Evolutionary conservation across 2,888 invertebrate genomes (phyloP).

Genomic region (Apantesis nais): DNA sequence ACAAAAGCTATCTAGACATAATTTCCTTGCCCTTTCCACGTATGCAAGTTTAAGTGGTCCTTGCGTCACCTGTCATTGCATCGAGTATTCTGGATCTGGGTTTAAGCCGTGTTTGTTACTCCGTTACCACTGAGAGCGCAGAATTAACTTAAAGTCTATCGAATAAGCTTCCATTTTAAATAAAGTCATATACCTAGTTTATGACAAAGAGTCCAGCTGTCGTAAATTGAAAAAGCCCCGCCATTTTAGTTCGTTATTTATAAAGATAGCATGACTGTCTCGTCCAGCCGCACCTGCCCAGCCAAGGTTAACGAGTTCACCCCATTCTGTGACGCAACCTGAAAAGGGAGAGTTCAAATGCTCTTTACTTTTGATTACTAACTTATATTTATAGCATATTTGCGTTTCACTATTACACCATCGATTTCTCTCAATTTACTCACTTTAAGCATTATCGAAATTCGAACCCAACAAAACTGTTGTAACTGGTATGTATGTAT

Average conservation of each 20-base stretch:
- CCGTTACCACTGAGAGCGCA: background rate
- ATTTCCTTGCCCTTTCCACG: background rate
- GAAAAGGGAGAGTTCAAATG: slow-evolving; percentile 20
- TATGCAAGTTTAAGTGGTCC: background rate
- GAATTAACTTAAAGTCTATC: background rate
- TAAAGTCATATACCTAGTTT: background rate
- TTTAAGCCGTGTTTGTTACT: background rate
- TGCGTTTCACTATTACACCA: background rate
- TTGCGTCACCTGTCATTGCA: background rate
- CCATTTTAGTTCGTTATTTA: slow-evolving; percentile 36
- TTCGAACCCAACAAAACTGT: background rate
- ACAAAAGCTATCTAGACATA: background rate
- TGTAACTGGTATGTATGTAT: background rate
- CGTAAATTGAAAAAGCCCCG: background rate
- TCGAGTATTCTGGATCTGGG: background rate
- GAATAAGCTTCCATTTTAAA: background rate
- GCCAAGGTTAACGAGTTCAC: slow-evolving; percentile 51
- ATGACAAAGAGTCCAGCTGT: slow-evolving; percentile 1
- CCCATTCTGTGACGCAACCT: slow-evolving; percentile 40
- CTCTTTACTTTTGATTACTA: slow-evolving; percentile 1
- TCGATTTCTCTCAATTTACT: background rate
- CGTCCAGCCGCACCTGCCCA: slow-evolving; percentile 48
- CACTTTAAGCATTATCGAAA: background rate
- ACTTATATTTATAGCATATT: background rate
- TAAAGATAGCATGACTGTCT: slow-evolving; percentile 45